phyloP scores from a whole-genome alignment of 2,797 vertebrate species.

The Macroramphosus scolopax region DNA sequence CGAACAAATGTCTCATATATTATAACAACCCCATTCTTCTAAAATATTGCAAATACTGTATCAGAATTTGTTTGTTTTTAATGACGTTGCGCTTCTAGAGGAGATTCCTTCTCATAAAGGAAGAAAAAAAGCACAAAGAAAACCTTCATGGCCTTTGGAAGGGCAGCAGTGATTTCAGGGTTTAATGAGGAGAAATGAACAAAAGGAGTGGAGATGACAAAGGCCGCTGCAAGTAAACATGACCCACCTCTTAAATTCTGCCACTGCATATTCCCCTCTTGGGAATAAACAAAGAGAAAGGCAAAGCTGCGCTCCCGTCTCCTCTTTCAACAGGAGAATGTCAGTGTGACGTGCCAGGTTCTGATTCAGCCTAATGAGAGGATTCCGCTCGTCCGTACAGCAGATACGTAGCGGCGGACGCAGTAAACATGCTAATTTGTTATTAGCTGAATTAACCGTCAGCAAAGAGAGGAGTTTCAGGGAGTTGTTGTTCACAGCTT shows the following conservation, averaged over 20 bases:
- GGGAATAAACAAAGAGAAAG: constrained; percentile 59
- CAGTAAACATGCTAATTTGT: constrained; percentile 65
- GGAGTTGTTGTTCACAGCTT: too few species aligned
- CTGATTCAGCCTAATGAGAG: constrained; percentile 74
- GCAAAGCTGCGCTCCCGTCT: constrained; percentile 41
- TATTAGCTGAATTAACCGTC: constrained; percentile 59
- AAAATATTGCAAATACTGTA: constrained; percentile 30
- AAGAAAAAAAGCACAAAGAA: constrained; percentile 50
- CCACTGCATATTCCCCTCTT: constrained; percentile 45
- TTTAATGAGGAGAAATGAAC: constrained; percentile 71
- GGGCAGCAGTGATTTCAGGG: constrained; percentile 53
- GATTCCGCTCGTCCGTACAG: constrained; percentile 11
- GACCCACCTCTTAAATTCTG: constrained; percentile 63
- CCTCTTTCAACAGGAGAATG: constrained; percentile 52
- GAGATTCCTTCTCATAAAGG: constrained; percentile 27
- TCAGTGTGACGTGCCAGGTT: constrained; percentile 60
- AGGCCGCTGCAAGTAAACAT: constrained; percentile 63
- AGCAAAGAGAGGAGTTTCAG: constrained; percentile 23
- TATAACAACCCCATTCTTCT: constrained; percentile 24
- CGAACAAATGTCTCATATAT: constrained; percentile 17
- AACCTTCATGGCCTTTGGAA: constrained; percentile 50
- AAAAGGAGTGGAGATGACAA: constrained; percentile 63
- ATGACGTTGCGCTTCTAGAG: constrained; percentile 39
- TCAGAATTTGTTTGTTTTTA: constrained; percentile 24
- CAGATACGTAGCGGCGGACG: too few species aligned